These are phyloP conservation scores for Matsumyia berberina DNA, from an alignment of 2,888 invertebrate species.

Conservation along the genomic window DNA sequence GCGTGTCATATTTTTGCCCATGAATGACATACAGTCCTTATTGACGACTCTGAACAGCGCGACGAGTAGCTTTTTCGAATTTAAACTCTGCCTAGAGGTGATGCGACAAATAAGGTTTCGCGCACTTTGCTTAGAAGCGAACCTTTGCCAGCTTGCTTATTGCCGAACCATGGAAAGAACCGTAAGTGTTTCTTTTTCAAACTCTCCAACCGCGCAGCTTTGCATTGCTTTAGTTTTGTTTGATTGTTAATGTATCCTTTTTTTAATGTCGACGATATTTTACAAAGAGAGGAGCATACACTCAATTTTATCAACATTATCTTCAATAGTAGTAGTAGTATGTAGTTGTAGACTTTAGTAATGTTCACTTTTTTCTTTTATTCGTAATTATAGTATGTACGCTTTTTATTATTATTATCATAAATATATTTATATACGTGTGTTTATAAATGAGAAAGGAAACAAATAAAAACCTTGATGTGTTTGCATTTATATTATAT, in stretches of 20 bases:
- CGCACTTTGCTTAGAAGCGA: too few relatives aligned
- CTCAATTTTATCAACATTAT: constrained; percentile 36
- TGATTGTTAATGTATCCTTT: constrained; percentile 1
- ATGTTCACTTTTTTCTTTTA: constrained; percentile 18
- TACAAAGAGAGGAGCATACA: constrained; percentile 38
- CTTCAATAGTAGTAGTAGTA: constrained; percentile 42
- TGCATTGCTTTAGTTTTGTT: too few relatives aligned
- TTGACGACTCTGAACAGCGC: too few relatives aligned
- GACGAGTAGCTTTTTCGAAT: too few relatives aligned
- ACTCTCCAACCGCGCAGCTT: too few relatives aligned
- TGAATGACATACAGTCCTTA: too few relatives aligned
- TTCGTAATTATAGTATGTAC: constrained; percentile 3
- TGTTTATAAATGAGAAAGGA: constrained; percentile 41
- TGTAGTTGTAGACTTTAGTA: constrained; percentile 40
- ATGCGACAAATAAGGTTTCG: too few relatives aligned
- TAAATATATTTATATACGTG: constrained; percentile 40
- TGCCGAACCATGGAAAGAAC: too few relatives aligned
- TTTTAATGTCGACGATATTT: constrained; percentile 30
- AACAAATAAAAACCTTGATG: constrained; percentile 59
- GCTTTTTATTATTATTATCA: constrained; percentile 21
- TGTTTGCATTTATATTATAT: constrained; percentile 73
- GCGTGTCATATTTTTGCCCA: too few relatives aligned
- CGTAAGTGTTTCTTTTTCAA: too few relatives aligned
- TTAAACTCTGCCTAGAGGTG: too few relatives aligned
- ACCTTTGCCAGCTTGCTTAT: too few relatives aligned